Evolutionary conservation across 2,888 invertebrate species (phyloP).

Genomic region (Tribolium freemani): DNA sequence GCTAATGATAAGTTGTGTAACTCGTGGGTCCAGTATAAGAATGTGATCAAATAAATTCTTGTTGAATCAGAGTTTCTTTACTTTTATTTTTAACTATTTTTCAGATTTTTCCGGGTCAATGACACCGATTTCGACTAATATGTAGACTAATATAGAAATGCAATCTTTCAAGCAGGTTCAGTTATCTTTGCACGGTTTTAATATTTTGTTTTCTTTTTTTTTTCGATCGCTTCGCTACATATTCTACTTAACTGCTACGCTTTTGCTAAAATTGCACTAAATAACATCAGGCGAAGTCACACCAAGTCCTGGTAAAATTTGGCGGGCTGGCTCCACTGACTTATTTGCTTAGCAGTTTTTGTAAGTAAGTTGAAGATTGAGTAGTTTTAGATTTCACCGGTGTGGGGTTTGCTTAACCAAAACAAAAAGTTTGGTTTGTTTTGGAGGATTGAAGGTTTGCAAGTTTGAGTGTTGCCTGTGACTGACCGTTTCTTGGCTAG

Average conservation of each 20-base stretch:
- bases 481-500: background rate
- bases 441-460: constrained; percentile 21
- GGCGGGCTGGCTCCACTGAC: constrained; percentile 66
- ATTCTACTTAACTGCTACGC: constrained; percentile 61
- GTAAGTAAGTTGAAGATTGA: constrained; percentile 54
- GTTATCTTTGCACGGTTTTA: constrained; percentile 58
- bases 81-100: constrained; percentile 58
- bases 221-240: constrained; percentile 55
- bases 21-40: constrained; percentile 59
- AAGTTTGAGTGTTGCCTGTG: constrained; percentile 28
- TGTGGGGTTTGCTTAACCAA: constrained; percentile 5
- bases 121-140: constrained; percentile 66
- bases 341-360: constrained; percentile 64
- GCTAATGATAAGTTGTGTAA: constrained; percentile 46
- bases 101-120: constrained; percentile 68
- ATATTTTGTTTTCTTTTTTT: constrained; percentile 50
- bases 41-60: constrained; percentile 57
- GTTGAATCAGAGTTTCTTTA: constrained; percentile 50
- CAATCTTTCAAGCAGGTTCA: constrained; percentile 57
- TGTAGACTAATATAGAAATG: constrained; percentile 41
- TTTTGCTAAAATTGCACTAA: constrained; percentile 57
- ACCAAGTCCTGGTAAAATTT: constrained; percentile 66
- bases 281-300: constrained; percentile 59
- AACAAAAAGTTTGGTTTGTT: constrained; percentile 4
- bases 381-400: constrained; percentile 25